These are phyloP conservation scores for Pasiphila rectangulata DNA, from an alignment of 2,888 invertebrate species.

Conservation along the genomic window DNA sequence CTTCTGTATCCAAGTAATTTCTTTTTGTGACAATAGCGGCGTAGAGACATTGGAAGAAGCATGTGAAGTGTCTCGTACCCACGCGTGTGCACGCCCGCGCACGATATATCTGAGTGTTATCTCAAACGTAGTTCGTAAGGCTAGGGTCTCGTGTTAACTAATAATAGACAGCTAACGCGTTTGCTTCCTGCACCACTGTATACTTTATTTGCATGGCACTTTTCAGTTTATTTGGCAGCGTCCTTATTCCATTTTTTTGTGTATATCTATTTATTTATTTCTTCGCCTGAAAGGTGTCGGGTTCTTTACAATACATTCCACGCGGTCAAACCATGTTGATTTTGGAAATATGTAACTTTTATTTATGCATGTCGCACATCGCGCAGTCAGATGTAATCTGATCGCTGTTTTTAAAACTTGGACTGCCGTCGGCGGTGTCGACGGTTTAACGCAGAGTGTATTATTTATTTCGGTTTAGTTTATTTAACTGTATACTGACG, in stretches of 20 bases:
- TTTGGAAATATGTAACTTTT: slow-evolving; percentile 40
- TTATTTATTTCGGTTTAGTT: slow-evolving; percentile 27
- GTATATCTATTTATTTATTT: slow-evolving; percentile 46
- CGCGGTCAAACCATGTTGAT: slow-evolving; percentile 75
- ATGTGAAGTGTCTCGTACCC: slow-evolving; percentile 9
- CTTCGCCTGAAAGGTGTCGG: slow-evolving; percentile 79
- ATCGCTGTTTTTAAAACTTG: slow-evolving; percentile 60
- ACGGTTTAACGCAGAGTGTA: slow-evolving; percentile 6
- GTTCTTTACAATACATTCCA: slow-evolving; percentile 77
- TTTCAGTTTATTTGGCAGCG: slow-evolving; percentile 33
- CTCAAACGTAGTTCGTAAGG: slow-evolving; percentile 67
- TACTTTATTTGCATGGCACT: slow-evolving; percentile 20
- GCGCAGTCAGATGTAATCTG: slow-evolving; percentile 71
- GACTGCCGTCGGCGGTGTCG: slow-evolving; percentile 41
- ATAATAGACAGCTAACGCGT: slow-evolving; percentile 72
- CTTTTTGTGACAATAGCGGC: slow-evolving; percentile 8
- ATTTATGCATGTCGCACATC: slow-evolving; percentile 23
- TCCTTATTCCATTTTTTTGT: slow-evolving; percentile 48
- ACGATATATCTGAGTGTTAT: slow-evolving; percentile 47
- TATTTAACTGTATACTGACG: slow-evolving; percentile 3
- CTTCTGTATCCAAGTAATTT: slow-evolving; percentile 24
- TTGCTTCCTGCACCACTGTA: slow-evolving; percentile 65
- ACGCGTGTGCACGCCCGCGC: slow-evolving; percentile 4
- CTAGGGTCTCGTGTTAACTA: slow-evolving; percentile 76
- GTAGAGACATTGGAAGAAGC: slow-evolving; percentile 15